These are phyloP conservation scores for Tetrao urogallus DNA, from an alignment of 2,113 vertebrate genomes.

Conservation along the genomic window DNA sequence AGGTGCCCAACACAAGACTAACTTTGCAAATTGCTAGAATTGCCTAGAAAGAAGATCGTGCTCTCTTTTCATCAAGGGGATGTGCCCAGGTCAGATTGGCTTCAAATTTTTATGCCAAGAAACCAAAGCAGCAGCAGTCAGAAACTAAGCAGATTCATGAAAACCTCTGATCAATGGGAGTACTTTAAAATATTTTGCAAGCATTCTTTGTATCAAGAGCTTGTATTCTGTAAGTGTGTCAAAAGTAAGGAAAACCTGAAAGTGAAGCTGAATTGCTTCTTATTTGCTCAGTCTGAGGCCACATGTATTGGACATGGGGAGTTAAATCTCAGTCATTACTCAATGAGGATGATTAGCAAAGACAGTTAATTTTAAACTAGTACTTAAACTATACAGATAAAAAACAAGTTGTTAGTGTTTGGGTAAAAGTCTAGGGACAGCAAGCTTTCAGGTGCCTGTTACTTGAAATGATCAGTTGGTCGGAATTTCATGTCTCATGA, in stretches of 20 bases:
- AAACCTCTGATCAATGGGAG: background rate
- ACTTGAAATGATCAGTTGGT: slow-evolving; percentile 8
- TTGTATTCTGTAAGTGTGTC: background rate
- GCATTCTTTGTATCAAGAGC: background rate
- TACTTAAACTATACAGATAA: background rate
- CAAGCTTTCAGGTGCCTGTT: slow-evolving; percentile 23
- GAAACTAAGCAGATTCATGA: background rate
- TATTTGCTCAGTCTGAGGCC: background rate
- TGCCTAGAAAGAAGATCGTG: background rate
- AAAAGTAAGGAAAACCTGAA: background rate
- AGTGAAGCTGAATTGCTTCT: background rate
- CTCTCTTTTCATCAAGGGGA: background rate
- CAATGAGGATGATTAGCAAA: background rate
- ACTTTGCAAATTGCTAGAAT: background rate
- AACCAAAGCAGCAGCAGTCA: background rate
- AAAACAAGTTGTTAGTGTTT: slow-evolving; percentile 4
- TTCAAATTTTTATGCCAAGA: background rate
- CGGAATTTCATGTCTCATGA: background rate
- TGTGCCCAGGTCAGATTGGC: background rate
- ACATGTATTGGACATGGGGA: background rate
- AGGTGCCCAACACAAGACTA: slow-evolving; percentile 53
- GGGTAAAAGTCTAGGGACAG: slow-evolving; percentile 32
- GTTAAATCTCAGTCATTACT: background rate
- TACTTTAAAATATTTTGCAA: background rate
- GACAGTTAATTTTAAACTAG: background rate